A percentile compares a stretch with the other conserved stretches of the same genome.
These are phyloP conservation scores for Cephalopachus bancanus DNA, from an alignment of 2,797 vertebrate species.

Conservation along the genomic window DNA sequence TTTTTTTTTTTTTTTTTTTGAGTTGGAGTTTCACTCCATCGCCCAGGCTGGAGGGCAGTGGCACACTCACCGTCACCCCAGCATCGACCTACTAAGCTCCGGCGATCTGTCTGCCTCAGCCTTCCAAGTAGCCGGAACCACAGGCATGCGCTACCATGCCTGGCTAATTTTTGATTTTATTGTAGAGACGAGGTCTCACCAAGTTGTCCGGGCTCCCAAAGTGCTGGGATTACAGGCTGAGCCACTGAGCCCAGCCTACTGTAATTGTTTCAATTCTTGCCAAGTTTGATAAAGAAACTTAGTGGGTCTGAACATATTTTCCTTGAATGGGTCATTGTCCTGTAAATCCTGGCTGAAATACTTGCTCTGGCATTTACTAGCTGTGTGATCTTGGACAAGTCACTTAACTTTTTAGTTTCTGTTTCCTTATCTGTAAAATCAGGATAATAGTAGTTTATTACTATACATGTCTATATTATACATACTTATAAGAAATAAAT, in stretches of 20 bases:
- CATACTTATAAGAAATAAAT: neutral
- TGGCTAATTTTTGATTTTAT: no score
- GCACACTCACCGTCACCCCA: no score
- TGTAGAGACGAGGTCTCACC: no score
- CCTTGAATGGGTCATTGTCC: neutral
- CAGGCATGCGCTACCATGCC: no score
- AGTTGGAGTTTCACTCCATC: no score
- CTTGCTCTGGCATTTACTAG: neutral
- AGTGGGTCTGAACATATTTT: neutral
- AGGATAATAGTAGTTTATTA: neutral
- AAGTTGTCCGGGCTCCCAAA: no score
- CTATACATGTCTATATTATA: neutral
- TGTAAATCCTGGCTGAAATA: slow-evolving; percentile 29
- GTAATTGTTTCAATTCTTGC: slow-evolving; percentile 11
- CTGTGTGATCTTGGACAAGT: neutral
- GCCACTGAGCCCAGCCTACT: neutral
- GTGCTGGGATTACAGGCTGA: no score
- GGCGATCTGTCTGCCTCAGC: no score
- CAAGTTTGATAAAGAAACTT: neutral
- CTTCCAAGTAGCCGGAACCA: no score
- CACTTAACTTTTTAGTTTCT: neutral
- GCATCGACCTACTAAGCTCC: no score
- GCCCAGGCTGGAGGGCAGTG: no score
- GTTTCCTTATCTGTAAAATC: neutral
- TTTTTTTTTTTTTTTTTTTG: no score